phyloP scores from a whole-genome alignment of 2,888 invertebrate species.

The Eurois occulta region DNA sequence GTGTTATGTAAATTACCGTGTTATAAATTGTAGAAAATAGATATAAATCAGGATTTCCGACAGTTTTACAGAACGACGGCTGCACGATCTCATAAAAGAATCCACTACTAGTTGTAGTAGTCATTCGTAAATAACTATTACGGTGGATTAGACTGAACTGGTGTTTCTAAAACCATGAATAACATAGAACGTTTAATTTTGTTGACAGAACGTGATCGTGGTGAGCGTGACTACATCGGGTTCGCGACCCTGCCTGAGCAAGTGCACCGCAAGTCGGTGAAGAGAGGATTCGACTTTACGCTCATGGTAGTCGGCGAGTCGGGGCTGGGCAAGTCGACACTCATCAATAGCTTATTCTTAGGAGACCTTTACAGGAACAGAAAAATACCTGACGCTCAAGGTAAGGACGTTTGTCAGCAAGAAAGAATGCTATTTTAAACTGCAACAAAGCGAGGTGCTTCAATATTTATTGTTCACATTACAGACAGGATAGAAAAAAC shows the following conservation, averaged over 20 bases:
- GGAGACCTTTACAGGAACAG: conserved; percentile 98
- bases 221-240: conserved; percentile 96
- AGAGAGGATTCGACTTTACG: conserved; percentile 98
- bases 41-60: conserved; percentile 28
- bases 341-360: conserved; percentile 98
- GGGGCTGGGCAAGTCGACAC: conserved; percentile 98
- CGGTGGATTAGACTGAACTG: conserved; percentile 20
- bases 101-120: background rate
- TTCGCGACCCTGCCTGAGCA: conserved; percentile 99
- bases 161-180: conserved; percentile 20
- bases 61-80: conserved; percentile 20
- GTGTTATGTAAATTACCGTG: conserved; percentile 11
- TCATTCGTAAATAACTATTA: conserved; percentile 33
- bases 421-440: background rate
- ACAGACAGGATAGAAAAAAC: conserved; percentile 93
- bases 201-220: conserved; percentile 87
- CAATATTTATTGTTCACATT: conserved; percentile 62
- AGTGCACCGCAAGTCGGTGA: conserved; percentile 98
- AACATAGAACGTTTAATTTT: conserved; percentile 50
- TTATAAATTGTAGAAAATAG: conserved; percentile 31
- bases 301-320: conserved; percentile 99
- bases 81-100: conserved; percentile 16
- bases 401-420: conserved; percentile 77
- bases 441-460: background rate
- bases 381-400: conserved; percentile 93